Conservation (phyloP, 2,113 vertebrate species). For the Ptilonorhynchus violaceus region DNA sequence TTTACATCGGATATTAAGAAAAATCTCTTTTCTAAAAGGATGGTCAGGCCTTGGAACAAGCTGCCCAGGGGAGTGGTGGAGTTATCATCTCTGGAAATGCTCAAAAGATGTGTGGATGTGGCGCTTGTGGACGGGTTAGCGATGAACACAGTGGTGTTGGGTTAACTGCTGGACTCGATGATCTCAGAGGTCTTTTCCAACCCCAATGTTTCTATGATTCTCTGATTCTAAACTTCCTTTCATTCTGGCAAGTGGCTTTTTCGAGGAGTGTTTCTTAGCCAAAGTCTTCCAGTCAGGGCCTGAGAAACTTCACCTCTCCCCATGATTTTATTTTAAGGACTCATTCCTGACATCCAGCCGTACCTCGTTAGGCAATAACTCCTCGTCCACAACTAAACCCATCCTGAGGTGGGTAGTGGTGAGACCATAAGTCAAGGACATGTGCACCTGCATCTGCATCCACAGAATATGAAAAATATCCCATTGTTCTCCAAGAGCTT, state of each 20-base stretch:
- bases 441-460: neutral
- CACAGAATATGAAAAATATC: neutral
- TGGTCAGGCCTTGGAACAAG: neutral
- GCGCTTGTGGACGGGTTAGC: neutral
- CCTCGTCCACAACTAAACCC: neutral
- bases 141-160: neutral
- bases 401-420: neutral
- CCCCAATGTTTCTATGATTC: neutral
- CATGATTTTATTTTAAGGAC: neutral
- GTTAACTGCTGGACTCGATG: neutral
- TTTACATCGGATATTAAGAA: neutral
- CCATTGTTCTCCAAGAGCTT: neutral
- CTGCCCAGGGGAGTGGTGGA: neutral
- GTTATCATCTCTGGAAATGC: neutral
- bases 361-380: neutral
- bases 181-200: neutral
- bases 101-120: rapidly evolving
- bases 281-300: neutral
- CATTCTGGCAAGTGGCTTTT: neutral
- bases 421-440: neutral
- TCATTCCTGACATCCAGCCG: neutral
- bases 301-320: neutral
- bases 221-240: neutral
- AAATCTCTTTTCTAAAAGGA: too few relatives aligned
- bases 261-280: neutral